Evolutionary conservation across 2,888 invertebrate species (phyloP).

Genomic region (Zelleria hepariella): DNA sequence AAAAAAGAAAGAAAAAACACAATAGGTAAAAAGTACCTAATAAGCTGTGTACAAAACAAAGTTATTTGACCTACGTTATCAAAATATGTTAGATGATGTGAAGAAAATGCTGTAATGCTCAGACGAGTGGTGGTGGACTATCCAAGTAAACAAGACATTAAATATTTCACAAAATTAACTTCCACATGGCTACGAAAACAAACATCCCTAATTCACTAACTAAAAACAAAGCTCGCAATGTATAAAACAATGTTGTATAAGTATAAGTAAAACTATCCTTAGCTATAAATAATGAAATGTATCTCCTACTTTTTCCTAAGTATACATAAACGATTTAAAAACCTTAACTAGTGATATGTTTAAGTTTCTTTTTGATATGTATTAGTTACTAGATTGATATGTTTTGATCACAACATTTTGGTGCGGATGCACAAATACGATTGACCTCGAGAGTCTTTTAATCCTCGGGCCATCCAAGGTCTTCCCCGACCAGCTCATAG

Average conservation of each 20-base stretch:
- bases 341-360: conserved; percentile 62
- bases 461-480: conserved; percentile 94
- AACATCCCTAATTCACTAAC: background rate
- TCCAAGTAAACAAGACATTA: background rate
- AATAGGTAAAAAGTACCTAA: background rate
- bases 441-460: conserved; percentile 30
- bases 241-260: conserved; percentile 3
- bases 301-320: conserved; percentile 21
- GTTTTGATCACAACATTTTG: conserved; percentile 52
- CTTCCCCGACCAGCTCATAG: conserved; percentile 92
- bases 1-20: background rate
- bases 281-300: conserved; percentile 29
- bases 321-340: conserved; percentile 65
- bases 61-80: background rate
- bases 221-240: background rate
- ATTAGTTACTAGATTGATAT: conserved; percentile 40
- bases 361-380: conserved; percentile 41
- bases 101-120: too few species aligned
- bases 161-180: background rate
- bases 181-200: background rate
- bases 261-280: conserved; percentile 12
- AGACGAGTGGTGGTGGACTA: background rate
- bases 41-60: background rate
- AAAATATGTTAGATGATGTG: background rate
- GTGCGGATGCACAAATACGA: conserved; percentile 12